These are phyloP conservation scores for Siniperca scherzeri DNA, from an alignment of 2,797 vertebrate genomes.

Conservation along the genomic window DNA sequence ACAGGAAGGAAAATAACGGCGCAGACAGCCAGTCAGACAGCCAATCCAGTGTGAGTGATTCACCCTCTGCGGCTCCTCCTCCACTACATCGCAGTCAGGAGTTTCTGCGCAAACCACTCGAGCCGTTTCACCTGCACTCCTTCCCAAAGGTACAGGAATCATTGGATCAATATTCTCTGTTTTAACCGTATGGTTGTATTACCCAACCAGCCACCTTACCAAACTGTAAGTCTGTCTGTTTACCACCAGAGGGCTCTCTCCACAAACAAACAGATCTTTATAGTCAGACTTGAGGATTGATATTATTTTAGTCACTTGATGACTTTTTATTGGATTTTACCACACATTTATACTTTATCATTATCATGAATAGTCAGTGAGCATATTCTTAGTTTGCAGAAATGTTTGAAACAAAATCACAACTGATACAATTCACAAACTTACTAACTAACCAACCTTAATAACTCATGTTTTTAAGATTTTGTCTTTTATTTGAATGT, in stretches of 20 bases:
- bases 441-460: neutral
- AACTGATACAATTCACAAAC: neutral
- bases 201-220: neutral
- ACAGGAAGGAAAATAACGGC: slow-evolving; percentile 82
- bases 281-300: accelerated
- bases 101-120: slow-evolving; percentile 78
- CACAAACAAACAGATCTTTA: slow-evolving; percentile 48
- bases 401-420: neutral
- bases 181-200: slow-evolving; percentile 7
- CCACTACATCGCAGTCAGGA: slow-evolving; percentile 80
- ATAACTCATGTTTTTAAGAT: neutral
- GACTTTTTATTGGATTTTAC: neutral
- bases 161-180: slow-evolving; percentile 30
- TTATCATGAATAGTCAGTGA: neutral
- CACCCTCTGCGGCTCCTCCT: slow-evolving; percentile 74
- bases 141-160: slow-evolving; percentile 84
- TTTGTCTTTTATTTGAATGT: neutral
- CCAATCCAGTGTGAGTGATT: slow-evolving; percentile 81
- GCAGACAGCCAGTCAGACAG: slow-evolving; percentile 82
- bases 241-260: slow-evolving; percentile 78
- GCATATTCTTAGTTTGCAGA: neutral
- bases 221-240: slow-evolving; percentile 28
- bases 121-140: slow-evolving; percentile 85
- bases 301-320: neutral
- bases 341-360: neutral